Base-by-base conservation (phyloP, 2,113 vertebrate species). In the Istiophorus platypterus region DNA sequence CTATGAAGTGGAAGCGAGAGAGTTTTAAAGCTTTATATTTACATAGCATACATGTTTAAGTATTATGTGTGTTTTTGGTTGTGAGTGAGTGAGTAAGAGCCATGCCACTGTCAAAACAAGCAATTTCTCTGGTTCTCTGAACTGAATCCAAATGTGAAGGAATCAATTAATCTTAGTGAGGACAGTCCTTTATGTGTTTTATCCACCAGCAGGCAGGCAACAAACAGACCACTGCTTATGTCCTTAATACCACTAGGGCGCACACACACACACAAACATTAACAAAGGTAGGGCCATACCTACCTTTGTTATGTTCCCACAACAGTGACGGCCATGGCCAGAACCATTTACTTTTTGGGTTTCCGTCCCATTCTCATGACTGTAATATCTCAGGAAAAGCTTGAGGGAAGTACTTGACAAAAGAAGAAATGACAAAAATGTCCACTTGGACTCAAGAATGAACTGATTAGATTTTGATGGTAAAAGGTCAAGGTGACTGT, bases 101-200 rank as follows among this genome's bases (percentile, higher is more conserved):
- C 62, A 78, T 6, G 14, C 66, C 58, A 65, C 47, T 89, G 85
- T 91, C 91, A 88, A 91, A 92, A 94, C 86, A 92, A 88, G 82
- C 86, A 82, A 87, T 93, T 91, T 92, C 84, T 90, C 72, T 81
- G 82, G 70, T 85, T 90, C 90, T 92, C 70, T 89, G 87, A 92
- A 90, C 88, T 89, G 83, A 91, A 91, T 90, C 89, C 87, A 90
- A 89, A 89, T 90, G 77, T 91, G 85, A 88, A 91, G 77, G 79
- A 91, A 92, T 92, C 91, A 93, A 88, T 93, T 93, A 86, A 90
- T 91, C 88, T 91, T 84, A 72, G 81, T 76, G 88, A 77, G 80
- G 79, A 84, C 78, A 80, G 81, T 82, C 80, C 63, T 87, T 85
- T 83, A 78, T 87, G 90, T 80, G 64, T 83, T 88, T 84, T 82